Conservation (phyloP, 2,888 invertebrate genomes). For the Dicyrtomina minuta region DNA sequence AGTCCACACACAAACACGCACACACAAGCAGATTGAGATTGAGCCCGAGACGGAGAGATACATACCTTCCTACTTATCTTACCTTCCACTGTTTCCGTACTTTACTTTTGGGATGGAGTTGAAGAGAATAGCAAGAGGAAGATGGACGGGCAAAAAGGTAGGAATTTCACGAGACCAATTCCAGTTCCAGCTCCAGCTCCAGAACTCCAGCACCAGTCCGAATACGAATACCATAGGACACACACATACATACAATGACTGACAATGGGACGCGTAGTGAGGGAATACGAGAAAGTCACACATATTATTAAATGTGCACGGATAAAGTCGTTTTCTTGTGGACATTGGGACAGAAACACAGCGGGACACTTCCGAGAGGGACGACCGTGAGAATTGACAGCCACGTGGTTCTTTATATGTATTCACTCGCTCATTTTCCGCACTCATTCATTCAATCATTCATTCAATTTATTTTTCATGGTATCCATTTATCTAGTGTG, state of each 20-base stretch:
- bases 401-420: conserved; percentile 51
- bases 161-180: conserved; percentile 16
- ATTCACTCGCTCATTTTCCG: conserved; percentile 25
- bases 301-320: background rate
- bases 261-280: too few relatives aligned
- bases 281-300: too few relatives aligned
- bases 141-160: conserved; percentile 1
- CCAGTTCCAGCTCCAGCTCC: background rate
- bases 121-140: too few relatives aligned
- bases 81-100: background rate
- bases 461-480: conserved; percentile 18
- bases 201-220: too few relatives aligned
- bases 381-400: conserved; percentile 53
- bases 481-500: conserved; percentile 1
- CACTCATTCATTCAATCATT: conserved; percentile 39
- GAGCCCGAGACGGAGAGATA: too few relatives aligned
- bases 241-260: background rate
- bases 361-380: conserved; percentile 51
- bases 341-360: conserved; percentile 35
- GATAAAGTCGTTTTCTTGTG: conserved; percentile 20
- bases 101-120: too few relatives aligned
- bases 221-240: background rate
- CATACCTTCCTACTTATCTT: too few relatives aligned
- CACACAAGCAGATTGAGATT: conserved; percentile 1
- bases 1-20: too few relatives aligned